phyloP scores from a whole-genome alignment of 2,797 vertebrate species.

The Oryzias sinensis region DNA sequence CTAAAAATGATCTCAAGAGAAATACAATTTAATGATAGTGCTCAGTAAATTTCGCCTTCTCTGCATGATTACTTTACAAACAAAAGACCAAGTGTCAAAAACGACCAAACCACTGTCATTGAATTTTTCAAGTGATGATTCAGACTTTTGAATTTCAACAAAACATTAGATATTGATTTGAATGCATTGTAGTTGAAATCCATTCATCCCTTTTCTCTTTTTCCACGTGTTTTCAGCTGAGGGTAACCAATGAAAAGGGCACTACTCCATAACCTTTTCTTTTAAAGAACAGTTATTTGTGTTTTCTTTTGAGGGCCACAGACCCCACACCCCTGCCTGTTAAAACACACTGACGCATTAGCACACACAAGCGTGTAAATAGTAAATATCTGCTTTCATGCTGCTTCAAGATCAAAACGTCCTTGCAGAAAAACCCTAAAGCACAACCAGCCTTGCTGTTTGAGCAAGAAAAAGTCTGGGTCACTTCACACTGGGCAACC shows the following conservation, averaged over 20 bases:
- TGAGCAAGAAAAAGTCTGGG: conserved; percentile 54
- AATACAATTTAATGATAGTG: not conserved
- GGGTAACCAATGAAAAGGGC: no score
- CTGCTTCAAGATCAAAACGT: conserved; percentile 39
- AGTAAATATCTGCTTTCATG: conserved; percentile 19
- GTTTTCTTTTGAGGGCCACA: conserved; percentile 10
- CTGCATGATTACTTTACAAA: conserved; percentile 1
- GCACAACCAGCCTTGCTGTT: conserved; percentile 24
- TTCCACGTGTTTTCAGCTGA: no score
- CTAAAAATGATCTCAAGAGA: not conserved
- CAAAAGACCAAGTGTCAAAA: conserved; percentile 3
- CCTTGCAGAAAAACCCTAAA: conserved; percentile 36
- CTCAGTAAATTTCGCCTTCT: not conserved
- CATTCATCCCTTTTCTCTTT: no score
- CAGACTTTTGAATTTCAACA: no score
- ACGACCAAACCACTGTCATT: not conserved
- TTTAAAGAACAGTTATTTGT: conserved; percentile 2
- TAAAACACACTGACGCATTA: conserved; percentile 9
- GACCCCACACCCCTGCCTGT: conserved; percentile 2
- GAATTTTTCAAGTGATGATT: not conserved
- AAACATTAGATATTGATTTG: no score
- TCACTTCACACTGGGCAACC: conserved; percentile 69
- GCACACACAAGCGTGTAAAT: conserved; percentile 4
- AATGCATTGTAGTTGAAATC: no score
- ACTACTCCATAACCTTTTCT: not conserved